A percentile compares a stretch with the other conserved stretches of the same genome.
phyloP scores from a whole-genome alignment of 2,113 vertebrate genomes.

The Peromyscus maniculatus region DNA sequence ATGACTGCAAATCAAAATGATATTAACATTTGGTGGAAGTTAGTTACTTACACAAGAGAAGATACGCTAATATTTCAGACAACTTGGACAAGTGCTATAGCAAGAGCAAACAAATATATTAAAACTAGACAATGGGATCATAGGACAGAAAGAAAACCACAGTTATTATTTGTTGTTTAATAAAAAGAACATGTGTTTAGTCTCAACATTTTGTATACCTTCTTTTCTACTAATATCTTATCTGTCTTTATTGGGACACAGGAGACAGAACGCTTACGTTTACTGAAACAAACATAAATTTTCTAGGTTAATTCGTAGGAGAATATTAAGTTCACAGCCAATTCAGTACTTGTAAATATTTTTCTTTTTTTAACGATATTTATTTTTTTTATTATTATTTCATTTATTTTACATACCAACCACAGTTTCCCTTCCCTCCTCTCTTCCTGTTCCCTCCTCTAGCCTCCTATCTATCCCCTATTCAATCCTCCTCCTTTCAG shows the following conservation, averaged over 20 bases:
- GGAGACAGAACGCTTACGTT: background rate
- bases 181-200: background rate
- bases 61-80: background rate
- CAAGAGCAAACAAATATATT: background rate
- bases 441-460: background rate
- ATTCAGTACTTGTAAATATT: background rate
- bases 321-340: background rate
- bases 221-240: background rate
- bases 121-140: background rate
- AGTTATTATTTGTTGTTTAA: background rate
- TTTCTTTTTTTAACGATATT: background rate
- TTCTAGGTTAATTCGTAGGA: background rate
- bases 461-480: rapidly evolving
- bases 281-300: background rate
- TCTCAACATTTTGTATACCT: background rate
- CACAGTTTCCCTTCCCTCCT: background rate
- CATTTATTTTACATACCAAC: background rate
- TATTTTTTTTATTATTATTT: background rate
- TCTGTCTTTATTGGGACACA: background rate
- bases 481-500: background rate
- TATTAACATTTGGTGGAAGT: background rate
- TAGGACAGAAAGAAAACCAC: background rate
- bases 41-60: background rate
- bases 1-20: background rate
- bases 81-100: background rate